Evolutionary conservation across 1,140 invertebrate genomes (phyloP), one percentile per base, ranked within the genome.

Genomic region (Caerostris darwini): DNA sequence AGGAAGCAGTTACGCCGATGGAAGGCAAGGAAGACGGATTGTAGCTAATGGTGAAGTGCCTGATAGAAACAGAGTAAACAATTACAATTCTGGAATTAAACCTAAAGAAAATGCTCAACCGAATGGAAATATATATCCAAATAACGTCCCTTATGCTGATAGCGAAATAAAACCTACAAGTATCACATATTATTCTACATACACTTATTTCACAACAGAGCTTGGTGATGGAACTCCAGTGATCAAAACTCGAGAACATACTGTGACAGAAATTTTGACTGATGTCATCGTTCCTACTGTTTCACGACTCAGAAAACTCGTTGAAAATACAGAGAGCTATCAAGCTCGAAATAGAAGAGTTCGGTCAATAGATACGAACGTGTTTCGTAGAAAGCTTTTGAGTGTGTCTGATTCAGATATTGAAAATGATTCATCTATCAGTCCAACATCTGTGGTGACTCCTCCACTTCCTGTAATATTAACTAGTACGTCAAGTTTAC

Each of bases 161-260:
- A 34, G 19, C 10, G 92, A 71, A 59, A 94, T 94, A 53, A 88
- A 81, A 56, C 92, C 92, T 12, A 94, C 92, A 3, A 88, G 92
- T 19, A 69, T 97, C 6, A 98, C 98, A 0, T 98, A 97, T 95
- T 98, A 98, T 95, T 99, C 98, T 0, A 99, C 98, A 0, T 99
- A 98, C 95, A 99, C 98, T 0, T 99, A 99, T 96, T 99, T 98
- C 95, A 99, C 98, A 0, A 99, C 94, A n/a, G 97, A 98, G 92
- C 98, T 98, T 95, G 97, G 97, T 6, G 98, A 98, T 94, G 97
- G 97, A 50, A 93, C 91, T 3, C 94, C 95, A 50, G 94, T 69
- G 61, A 97, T 98, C 3, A 98, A 86, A 61, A 94, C 69, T 3
- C 10, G 88, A 8, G 93, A 94, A 34, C 88, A 90, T 34, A 94